A percentile compares a stretch with the other conserved stretches of the same genome.
Conservation (phyloP, 2,113 vertebrate genomes). For the Plecturocebus donacophilus region DNA sequence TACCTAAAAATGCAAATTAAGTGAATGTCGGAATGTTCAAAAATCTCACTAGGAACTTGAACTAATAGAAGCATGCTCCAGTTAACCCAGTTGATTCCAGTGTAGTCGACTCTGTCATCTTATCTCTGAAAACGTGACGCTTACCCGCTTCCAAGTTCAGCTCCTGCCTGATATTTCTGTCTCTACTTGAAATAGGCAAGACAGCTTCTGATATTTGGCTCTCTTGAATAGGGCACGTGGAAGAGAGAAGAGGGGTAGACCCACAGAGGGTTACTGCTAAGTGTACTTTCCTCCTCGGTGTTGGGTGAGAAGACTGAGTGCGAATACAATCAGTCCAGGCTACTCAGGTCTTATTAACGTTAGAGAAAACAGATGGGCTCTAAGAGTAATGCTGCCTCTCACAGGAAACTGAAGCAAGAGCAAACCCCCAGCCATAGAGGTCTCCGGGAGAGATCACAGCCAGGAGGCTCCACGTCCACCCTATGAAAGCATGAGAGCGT, state of each 20-base stretch:
- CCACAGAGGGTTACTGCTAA: accelerated
- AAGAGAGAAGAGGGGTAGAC: background rate
- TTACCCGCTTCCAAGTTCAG: background rate
- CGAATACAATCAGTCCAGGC: background rate
- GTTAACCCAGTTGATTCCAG: background rate
- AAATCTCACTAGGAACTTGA: background rate
- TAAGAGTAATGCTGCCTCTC: background rate
- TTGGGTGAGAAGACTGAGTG: background rate
- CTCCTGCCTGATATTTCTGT: background rate
- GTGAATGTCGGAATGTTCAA: background rate
- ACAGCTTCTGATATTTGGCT: background rate
- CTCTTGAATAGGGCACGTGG: background rate
- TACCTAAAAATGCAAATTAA: background rate
- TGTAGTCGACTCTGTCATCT: background rate
- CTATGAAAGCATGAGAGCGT: accelerated
- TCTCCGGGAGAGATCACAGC: background rate
- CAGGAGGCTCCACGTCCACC: accelerated
- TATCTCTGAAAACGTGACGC: background rate
- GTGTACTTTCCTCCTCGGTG: background rate
- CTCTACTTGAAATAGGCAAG: background rate
- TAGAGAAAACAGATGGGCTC: background rate
- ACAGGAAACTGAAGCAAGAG: background rate
- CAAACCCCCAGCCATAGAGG: background rate
- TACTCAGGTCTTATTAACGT: background rate
- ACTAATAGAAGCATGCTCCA: background rate